phyloP scores from a whole-genome alignment of 1,140 invertebrate species.

The Trigoniulus corallinus region DNA sequence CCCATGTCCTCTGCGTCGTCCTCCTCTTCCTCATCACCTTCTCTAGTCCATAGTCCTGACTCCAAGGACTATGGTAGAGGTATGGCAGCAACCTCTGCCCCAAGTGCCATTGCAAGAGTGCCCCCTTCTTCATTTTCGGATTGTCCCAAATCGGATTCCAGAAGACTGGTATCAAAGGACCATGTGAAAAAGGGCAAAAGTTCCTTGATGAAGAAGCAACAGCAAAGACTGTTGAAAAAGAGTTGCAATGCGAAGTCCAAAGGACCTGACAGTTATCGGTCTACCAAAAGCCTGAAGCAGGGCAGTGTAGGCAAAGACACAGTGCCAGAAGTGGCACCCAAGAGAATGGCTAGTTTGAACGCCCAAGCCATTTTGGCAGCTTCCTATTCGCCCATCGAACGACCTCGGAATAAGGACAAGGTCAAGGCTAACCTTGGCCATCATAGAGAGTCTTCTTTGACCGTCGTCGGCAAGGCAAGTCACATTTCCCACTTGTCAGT shows the following conservation, averaged over 20 bases:
- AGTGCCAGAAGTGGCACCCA: background rate
- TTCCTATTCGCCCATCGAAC: slow-evolving; percentile 46
- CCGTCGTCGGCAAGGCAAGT: too few relatives aligned
- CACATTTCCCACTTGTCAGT: too few relatives aligned
- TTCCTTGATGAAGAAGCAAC: background rate
- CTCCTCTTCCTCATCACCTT: slow-evolving; percentile 8
- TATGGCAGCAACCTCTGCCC: slow-evolving; percentile 9
- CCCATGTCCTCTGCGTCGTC: background rate
- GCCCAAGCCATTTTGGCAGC: slow-evolving; percentile 80
- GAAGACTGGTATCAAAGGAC: background rate
- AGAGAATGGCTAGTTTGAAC: slow-evolving; percentile 75
- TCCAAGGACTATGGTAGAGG: slow-evolving; percentile 11
- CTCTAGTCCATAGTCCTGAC: slow-evolving; percentile 9
- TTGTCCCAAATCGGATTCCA: too few relatives aligned
- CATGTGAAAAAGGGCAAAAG: background rate
- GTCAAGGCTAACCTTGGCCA: background rate
- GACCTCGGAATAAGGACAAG: background rate
- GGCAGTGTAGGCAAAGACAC: slow-evolving; percentile 11
- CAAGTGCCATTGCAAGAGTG: slow-evolving; percentile 12
- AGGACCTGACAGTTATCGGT: too few relatives aligned
- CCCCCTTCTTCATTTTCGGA: too few relatives aligned
- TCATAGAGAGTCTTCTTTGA: background rate
- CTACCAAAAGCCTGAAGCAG: too few relatives aligned
- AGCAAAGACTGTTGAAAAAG: background rate
- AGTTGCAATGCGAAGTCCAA: background rate